These are phyloP conservation scores for Anguilla pacifica DNA, from an alignment of 2,797 vertebrate genomes.

Conservation along the genomic window DNA sequence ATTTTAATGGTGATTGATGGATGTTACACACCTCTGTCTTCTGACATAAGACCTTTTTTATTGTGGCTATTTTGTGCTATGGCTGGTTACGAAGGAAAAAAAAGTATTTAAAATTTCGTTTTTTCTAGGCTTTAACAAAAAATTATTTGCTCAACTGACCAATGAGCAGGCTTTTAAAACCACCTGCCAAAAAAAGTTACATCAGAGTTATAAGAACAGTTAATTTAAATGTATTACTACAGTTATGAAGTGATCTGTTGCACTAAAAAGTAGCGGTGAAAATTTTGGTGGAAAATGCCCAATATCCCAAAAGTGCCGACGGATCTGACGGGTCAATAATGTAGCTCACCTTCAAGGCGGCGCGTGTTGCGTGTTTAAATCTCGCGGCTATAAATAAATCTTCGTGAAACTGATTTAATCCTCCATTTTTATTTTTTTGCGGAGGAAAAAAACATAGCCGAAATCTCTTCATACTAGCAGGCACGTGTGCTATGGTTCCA, in stretches of 20 bases:
- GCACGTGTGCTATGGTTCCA: neutral
- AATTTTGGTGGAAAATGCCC: neutral
- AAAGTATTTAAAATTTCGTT: slow-evolving; percentile 5
- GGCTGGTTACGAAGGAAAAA: slow-evolving; percentile 13
- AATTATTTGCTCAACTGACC: neutral
- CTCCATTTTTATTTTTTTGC: neutral
- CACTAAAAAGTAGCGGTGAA: neutral
- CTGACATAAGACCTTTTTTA: slow-evolving; percentile 3
- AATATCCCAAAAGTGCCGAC: slow-evolving; percentile 43
- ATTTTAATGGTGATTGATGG: slow-evolving; percentile 48
- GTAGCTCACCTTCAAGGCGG: slow-evolving; percentile 28
- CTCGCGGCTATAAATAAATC: neutral
- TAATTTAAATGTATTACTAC: slow-evolving; percentile 5
- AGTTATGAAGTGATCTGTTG: neutral
- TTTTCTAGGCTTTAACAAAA: slow-evolving; percentile 28
- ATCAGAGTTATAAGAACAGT: slow-evolving; percentile 6
- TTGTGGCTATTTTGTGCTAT: slow-evolving; percentile 19
- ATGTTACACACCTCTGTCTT: slow-evolving; percentile 38
- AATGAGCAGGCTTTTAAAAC: slow-evolving; percentile 21
- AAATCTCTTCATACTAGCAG: neutral
- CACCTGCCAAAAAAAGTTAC: neutral
- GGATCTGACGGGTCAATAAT: slow-evolving; percentile 39
- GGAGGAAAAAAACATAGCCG: neutral
- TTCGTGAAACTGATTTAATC: neutral
- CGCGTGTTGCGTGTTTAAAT: neutral